Percentiles rank a stretch among this genome's conserved stretches.
These are phyloP conservation scores for Xiphophorus maculatus DNA, from an alignment of 2,113 vertebrate species.

Conservation along the genomic window DNA sequence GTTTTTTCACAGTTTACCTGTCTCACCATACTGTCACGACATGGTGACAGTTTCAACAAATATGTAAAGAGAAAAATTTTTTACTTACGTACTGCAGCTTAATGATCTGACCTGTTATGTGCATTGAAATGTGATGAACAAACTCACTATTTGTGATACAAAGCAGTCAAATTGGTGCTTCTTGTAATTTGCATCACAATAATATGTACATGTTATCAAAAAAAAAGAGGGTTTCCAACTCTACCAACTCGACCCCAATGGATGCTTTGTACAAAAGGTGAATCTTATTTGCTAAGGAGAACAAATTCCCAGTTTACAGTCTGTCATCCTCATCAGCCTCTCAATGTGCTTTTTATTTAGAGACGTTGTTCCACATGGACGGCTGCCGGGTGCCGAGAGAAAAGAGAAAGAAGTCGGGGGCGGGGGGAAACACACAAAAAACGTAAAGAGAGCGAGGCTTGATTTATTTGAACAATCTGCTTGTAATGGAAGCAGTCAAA, in stretches of 20 bases:
- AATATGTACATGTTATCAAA: no score
- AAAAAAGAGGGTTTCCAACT: no score
- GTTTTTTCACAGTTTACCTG: no score
- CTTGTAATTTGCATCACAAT: no score
- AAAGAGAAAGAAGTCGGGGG: conserved; percentile 5
- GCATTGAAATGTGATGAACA: no score
- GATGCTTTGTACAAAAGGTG: background rate
- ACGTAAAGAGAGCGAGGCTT: conserved; percentile 3
- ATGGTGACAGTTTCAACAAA: no score
- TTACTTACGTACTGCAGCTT: no score
- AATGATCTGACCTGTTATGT: no score
- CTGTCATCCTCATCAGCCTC: conserved; percentile 38
- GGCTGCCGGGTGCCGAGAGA: conserved; percentile 26
- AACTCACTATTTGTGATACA: no score
- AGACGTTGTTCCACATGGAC: conserved; percentile 18
- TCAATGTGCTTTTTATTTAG: conserved; percentile 66
- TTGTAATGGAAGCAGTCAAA: conserved; percentile 62
- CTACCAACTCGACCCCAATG: background rate
- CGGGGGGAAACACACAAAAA: background rate
- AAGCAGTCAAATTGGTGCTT: no score
- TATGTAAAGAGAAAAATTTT: no score
- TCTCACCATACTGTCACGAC: no score
- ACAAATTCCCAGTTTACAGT: conserved; percentile 36
- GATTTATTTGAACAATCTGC: conserved; percentile 74
- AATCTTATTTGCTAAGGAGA: background rate